Base-by-base conservation (phyloP, 92 coral and sea anemone genomes). In the Porites divaricata region DNA sequence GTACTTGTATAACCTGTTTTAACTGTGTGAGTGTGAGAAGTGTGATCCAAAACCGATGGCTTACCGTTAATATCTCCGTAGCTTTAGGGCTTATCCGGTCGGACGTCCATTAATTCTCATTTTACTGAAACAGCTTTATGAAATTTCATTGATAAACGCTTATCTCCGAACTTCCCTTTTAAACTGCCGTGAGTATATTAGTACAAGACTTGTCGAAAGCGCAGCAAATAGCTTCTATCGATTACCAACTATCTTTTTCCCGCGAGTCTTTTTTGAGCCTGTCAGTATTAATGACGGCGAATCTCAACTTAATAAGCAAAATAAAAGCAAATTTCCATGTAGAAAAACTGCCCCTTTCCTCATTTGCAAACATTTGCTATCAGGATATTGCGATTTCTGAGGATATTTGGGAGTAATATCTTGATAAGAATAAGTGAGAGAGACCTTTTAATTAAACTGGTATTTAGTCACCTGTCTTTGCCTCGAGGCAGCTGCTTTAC, bases 401-500 rank as follows among this genome's bases (percentile, higher is more conserved):
- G 2, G 45, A 56, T 70, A 74, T 72, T 72, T 58, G 49, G 78
- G 49, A 72, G 54, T 80, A 57, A 67, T 68, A 53, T 69, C 13
- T 63, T 3, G n/a, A 19, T 17, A 53, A 15, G 16, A 45, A 45
- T 58, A 45, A 20, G 15, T 13, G 2, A 16, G n/a, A 82, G 63
- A 59, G 63, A 61, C 68, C 59, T 82, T 71, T 63, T 61, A 79
- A 79, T 79, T 52, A 67, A 79, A 79, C 63, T 52, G 63, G 62
- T 61, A 73, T 70, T 81, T 82, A 68, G 15, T 14, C 77, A 82
- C 16, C 78, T 82, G 78, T 82, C 15, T 61, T 82, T 61, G 49
- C 71, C 20, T 52, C 2, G 50, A 64, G 72, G 63, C 86, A 82
- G 86, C 86, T 82, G 86, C 41, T 57, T n/a, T 19, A 71, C 86